phyloP scores from a whole-genome alignment of 2,113 vertebrate species.

The Perca schrenkii region DNA sequence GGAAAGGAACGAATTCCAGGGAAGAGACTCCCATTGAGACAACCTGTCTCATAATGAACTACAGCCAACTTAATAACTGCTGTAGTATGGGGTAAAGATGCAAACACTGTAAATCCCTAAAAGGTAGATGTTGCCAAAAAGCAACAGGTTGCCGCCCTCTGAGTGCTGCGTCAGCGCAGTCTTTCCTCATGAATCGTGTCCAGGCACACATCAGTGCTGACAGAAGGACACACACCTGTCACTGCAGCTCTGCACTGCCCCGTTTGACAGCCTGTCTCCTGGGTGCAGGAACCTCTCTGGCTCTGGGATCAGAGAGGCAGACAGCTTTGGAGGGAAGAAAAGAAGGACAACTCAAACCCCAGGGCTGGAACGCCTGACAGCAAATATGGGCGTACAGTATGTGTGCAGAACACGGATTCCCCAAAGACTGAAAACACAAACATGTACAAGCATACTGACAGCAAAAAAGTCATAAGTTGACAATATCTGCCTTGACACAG shows the following conservation, averaged over 20 bases:
- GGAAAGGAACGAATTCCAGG: conserved; percentile 5
- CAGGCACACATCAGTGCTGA: conserved; percentile 24
- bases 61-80: background rate
- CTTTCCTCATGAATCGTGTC: background rate
- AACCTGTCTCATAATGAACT: background rate
- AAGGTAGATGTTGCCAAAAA: conserved; percentile 12
- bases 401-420: background rate
- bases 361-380: conserved; percentile 25
- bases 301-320: conserved; percentile 27
- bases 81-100: conserved; percentile 1
- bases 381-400: background rate
- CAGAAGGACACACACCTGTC: conserved; percentile 41
- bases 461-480: conserved; percentile 13
- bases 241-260: conserved; percentile 33
- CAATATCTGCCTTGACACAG: background rate
- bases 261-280: conserved; percentile 40
- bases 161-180: conserved; percentile 47
- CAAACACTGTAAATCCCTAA: background rate
- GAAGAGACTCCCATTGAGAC: background rate
- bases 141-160: conserved; percentile 27
- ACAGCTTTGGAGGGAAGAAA: conserved; percentile 15
- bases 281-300: conserved; percentile 11
- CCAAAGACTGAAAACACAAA: background rate
- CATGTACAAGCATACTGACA: background rate
- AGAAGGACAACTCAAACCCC: conserved; percentile 1